phyloP scores from a whole-genome alignment of 2,113 vertebrate genomes.

The Desmodus rotundus region DNA sequence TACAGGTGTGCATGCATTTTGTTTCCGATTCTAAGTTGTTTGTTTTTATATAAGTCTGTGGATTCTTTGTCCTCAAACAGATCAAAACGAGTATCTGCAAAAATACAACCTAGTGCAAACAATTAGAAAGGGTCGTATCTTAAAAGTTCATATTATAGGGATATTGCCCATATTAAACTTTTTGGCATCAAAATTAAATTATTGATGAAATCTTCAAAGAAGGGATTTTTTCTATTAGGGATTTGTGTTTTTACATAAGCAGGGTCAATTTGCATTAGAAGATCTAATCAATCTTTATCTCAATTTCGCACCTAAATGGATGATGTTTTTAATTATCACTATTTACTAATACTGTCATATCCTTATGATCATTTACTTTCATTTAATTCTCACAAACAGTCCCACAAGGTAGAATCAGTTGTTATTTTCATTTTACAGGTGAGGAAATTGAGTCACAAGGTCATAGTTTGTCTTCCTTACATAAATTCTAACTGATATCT shows the following conservation, averaged over 20 bases:
- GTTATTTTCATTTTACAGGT: constrained; percentile 13
- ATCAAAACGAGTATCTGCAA: neutral
- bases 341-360: neutral
- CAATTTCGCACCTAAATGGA: neutral
- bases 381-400: neutral
- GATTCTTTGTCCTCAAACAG: neutral
- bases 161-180: neutral
- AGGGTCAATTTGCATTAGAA: neutral
- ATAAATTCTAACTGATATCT: neutral
- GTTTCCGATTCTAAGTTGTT: neutral
- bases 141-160: neutral
- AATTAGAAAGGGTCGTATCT: neutral
- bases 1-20: neutral
- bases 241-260: neutral
- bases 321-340: neutral
- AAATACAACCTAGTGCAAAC: neutral
- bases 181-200: neutral
- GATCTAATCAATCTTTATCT: neutral
- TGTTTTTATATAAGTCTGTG: neutral
- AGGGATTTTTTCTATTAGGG: neutral
- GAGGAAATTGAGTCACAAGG: neutral
- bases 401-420: neutral
- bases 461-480: neutral
- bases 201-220: neutral
- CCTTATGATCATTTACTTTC: neutral